phyloP scores from a whole-genome alignment of 2,113 vertebrate species.

The Tyrannus savana region DNA sequence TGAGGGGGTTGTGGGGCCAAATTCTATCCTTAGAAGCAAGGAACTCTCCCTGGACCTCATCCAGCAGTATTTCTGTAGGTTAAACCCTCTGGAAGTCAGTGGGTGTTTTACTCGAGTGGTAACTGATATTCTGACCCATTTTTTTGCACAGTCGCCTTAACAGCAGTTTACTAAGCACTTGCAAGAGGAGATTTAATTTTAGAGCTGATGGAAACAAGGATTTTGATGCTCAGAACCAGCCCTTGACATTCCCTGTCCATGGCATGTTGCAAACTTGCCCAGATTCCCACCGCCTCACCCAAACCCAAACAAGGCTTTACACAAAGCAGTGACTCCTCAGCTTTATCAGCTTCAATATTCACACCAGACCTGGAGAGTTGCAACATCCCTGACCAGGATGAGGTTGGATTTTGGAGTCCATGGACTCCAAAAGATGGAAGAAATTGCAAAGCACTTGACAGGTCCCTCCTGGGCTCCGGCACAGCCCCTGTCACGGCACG shows the following conservation, averaged over 20 bases:
- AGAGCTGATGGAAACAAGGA: background rate
- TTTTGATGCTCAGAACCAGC: background rate
- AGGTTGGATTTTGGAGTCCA: background rate
- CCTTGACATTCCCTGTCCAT: rapidly evolving
- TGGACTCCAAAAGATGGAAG: background rate
- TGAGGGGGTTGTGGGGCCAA: constrained; percentile 10
- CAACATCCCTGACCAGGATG: background rate
- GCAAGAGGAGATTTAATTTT: background rate
- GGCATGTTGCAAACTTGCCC: background rate
- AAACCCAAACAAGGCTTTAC: background rate
- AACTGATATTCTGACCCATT: constrained; percentile 28
- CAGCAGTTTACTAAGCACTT: background rate
- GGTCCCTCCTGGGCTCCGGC: background rate
- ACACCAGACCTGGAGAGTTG: background rate
- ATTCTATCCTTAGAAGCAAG: constrained; percentile 32
- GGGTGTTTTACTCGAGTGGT: background rate
- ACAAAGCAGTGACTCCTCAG: rapidly evolving
- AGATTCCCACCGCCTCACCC: background rate
- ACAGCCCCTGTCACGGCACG: background rate
- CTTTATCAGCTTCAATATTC: background rate
- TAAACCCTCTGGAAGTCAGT: constrained; percentile 4
- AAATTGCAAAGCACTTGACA: background rate
- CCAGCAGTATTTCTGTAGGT: constrained; percentile 30
- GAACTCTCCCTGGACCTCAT: constrained; percentile 11
- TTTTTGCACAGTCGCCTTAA: background rate